phyloP scores from a whole-genome alignment of 2,113 vertebrate genomes.

The Cololabis saira region DNA sequence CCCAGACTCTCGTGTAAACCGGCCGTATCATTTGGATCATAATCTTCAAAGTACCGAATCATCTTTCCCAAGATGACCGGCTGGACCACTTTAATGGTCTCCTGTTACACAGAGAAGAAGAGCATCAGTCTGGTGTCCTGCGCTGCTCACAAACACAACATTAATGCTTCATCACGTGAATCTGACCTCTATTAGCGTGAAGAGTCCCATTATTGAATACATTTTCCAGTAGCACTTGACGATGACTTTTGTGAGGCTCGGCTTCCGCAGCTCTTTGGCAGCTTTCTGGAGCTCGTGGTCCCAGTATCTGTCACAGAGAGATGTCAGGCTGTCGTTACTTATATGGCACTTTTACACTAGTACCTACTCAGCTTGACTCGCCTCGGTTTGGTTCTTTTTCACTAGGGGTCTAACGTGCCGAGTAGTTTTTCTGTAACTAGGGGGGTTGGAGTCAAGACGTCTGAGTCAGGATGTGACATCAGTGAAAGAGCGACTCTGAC shows the following conservation, averaged over 20 bases:
- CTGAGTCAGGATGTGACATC: too few relatives aligned
- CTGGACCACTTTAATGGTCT: slow-evolving; percentile 86
- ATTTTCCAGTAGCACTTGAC: slow-evolving; percentile 91
- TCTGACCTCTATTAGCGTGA: slow-evolving; percentile 90
- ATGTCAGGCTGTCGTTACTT: background rate
- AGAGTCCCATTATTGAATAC: slow-evolving; percentile 88
- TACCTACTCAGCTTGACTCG: too few relatives aligned
- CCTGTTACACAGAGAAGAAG: slow-evolving; percentile 72
- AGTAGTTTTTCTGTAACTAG: too few relatives aligned
- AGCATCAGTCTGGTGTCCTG: background rate
- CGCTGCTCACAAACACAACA: too few relatives aligned
- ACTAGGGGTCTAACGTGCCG: too few relatives aligned
- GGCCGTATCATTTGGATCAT: slow-evolving; percentile 40
- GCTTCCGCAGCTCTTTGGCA: slow-evolving; percentile 81
- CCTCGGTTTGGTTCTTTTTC: too few relatives aligned
- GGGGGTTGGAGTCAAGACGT: too few relatives aligned
- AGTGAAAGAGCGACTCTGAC: too few relatives aligned
- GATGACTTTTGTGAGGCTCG: slow-evolving; percentile 87
- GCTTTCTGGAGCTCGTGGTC: slow-evolving; percentile 87
- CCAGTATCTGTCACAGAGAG: slow-evolving; percentile 84
- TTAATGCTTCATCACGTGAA: background rate
- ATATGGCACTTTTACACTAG: too few relatives aligned
- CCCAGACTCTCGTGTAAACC: slow-evolving; percentile 72
- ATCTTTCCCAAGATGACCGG: slow-evolving; percentile 89
- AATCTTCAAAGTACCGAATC: slow-evolving; percentile 87